Evolutionary conservation across 2,888 invertebrate species (phyloP), one percentile per base, ranked within the genome.

Genomic region (Neoaliturus tenellus): DNA sequence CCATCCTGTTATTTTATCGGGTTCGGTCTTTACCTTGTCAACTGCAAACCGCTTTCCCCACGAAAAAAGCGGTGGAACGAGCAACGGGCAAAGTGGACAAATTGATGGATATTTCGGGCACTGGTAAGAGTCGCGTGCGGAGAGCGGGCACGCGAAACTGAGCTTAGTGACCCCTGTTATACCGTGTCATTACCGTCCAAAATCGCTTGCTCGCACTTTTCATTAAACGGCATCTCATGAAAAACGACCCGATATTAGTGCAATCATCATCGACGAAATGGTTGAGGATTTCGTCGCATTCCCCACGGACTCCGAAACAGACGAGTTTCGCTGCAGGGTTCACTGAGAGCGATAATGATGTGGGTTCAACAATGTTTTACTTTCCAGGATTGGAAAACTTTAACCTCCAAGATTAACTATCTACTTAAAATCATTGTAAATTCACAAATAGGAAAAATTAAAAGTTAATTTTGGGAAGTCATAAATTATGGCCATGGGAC

Each of bases 251-350:
- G 62, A 62, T 62, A 62, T 62, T 31, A 62, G 62, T 28, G 28
- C 62, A 62, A 62, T 62, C 62, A 62, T 62, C 62, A 62, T 62
- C 62, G 62, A 62, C 12, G 62, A 62, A 62, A 62, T 62, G 31
- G 28, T 12, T 12, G 28, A 8, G 14, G 14, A 62, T 62, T 28
- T 28, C 4, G 28, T 31, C 31, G 62, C 28, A 62, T 62, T 28
- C 31, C 31, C 31, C 62, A 62, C 62, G 62, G 62, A 1, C 44
- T 14, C 44, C 17, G 14, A 2, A 44, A 44, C 44, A 14, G 44
- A 44, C 17, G 44, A 17, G 17, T 44, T 44, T 44, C n/a, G n/a
- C n/a, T n/a, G n/a, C n/a, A n/a, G n/a, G n/a, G n/a, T n/a, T n/a
- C n/a, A n/a, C n/a, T n/a, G n/a, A n/a, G n/a, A n/a, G n/a, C n/a